Evolutionary conservation across 2,113 vertebrate species (phyloP), one percentile per base, ranked within the genome.

Genomic region (Columba livia): DNA sequence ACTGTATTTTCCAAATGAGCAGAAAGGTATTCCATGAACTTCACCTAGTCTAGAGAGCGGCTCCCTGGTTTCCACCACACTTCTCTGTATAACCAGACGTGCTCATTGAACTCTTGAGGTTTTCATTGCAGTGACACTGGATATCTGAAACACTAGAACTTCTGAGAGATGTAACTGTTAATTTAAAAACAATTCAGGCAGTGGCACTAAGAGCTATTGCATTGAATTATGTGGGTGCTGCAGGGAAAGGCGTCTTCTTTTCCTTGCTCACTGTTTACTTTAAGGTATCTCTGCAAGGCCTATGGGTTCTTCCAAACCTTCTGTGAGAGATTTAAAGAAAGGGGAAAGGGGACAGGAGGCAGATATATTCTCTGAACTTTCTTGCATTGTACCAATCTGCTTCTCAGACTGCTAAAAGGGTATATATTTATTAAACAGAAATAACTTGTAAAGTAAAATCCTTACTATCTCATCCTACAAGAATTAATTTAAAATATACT

Each of bases 341-440:
- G 15, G 3, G 5, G 3, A 18, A 83, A 66, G 13, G 57, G 34
- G 32, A 26, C 6, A 61, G 31, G 34, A 78, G 24, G 10, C 10
- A 53, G 48, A 26, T 26, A 15, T 34, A 11, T 28, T 50, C 36
- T 66, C 34, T 51, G 31, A 72, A 44, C 16, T 23, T 7, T 47
- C 28, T 56, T 3, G 0, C 4, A 11, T 31, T 7, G 0, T 48
- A 60, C 0, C 0, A 36, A 42, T 40, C 11, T 1, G 1, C 25
- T 81, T 42, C 29, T 86, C 48, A 57, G 29, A 57, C 51, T 65
- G 6, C 12, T 66, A 20, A 60, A 85, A 79, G 57, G 6, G 3
- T 28, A n/a, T 10, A 4, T 44, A 60, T 67, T 89, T 60, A 50
- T 51, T 65, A 64, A 79, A 56, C 2, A 62, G 79, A 86, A 47